These are phyloP conservation scores for Neolamprologus caudopunctatus DNA, from an alignment of 2,113 vertebrate genomes.

Conservation along the genomic window DNA sequence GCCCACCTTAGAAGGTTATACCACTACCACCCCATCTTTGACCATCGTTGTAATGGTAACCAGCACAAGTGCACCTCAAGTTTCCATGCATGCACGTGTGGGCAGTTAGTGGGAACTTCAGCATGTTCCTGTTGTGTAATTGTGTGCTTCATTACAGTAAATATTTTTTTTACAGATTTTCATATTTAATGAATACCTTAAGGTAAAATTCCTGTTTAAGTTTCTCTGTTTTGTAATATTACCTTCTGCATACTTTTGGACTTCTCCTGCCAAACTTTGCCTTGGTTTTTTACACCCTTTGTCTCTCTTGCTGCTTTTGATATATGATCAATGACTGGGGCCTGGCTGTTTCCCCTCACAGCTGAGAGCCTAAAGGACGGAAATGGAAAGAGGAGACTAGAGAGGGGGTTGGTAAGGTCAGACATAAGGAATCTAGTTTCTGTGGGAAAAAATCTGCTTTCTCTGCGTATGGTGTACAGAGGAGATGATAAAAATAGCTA, in stretches of 20 bases:
- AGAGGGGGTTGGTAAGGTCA: slow-evolving; percentile 40
- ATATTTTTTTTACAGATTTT: neutral
- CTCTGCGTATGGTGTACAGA: slow-evolving; percentile 9
- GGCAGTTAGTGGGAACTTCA: neutral
- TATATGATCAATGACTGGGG: neutral
- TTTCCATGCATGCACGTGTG: neutral
- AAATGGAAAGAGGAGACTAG: slow-evolving; percentile 41
- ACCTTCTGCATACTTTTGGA: neutral
- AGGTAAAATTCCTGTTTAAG: neutral
- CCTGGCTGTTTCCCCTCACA: slow-evolving; percentile 26
- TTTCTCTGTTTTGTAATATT: neutral
- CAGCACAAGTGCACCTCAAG: neutral
- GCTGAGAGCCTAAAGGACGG: slow-evolving; percentile 43
- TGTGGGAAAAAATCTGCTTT: slow-evolving; percentile 60
- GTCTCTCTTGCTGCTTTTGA: neutral
- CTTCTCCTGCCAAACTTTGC: neutral
- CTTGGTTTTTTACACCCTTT: neutral
- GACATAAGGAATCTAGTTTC: slow-evolving; percentile 59
- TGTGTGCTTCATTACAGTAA: neutral
- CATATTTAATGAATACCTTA: neutral
- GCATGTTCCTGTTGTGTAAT: neutral
- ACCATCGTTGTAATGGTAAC: slow-evolving; percentile 91
- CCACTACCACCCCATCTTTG: slow-evolving; percentile 78
- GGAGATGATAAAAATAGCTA: slow-evolving; percentile 43
- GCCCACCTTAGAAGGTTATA: slow-evolving; percentile 81